A percentile compares a stretch with the other conserved stretches of the same genome.
Evolutionary conservation across 2,797 vertebrate species (phyloP).

Genomic region (Sebastes kiyomatsui): DNA sequence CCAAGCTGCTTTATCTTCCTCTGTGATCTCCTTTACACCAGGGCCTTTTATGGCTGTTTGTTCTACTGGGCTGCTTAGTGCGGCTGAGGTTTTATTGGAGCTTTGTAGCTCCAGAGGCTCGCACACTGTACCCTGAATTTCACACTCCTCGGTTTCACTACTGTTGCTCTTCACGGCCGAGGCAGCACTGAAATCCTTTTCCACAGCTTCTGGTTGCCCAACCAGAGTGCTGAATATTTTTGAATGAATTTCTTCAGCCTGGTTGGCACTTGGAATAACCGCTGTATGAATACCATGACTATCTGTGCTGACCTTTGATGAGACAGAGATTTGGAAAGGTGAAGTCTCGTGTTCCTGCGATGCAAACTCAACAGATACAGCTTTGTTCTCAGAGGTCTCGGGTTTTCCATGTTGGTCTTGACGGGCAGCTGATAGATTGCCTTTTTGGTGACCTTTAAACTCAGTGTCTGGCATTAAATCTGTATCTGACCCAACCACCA

Average conservation of each 20-base stretch:
- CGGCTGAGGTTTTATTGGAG: slow-evolving; percentile 44
- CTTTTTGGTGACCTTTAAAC: slow-evolving; percentile 48
- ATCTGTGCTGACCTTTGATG: slow-evolving; percentile 46
- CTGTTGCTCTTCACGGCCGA: slow-evolving; percentile 24
- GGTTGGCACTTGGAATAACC: slow-evolving; percentile 23
- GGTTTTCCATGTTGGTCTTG: slow-evolving; percentile 48
- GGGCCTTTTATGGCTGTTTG: slow-evolving; percentile 61
- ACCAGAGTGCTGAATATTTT: slow-evolving; percentile 10
- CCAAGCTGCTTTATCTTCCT: slow-evolving; percentile 57
- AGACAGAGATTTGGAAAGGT: slow-evolving; percentile 33
- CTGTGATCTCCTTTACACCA: slow-evolving; percentile 47
- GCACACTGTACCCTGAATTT: slow-evolving; percentile 50
- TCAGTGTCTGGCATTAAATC: not conserved
- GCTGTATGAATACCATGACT: slow-evolving; percentile 32
- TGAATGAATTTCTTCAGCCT: slow-evolving; percentile 34
- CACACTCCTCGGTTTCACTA: slow-evolving; percentile 46
- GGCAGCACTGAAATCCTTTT: slow-evolving; percentile 28
- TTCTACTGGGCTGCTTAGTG: slow-evolving; percentile 46
- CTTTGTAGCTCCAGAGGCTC: slow-evolving; percentile 43
- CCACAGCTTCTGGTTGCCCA: slow-evolving; percentile 18
- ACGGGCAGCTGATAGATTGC: slow-evolving; percentile 39
- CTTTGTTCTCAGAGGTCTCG: slow-evolving; percentile 36
- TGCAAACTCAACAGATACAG: slow-evolving; percentile 37
- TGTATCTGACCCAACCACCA: not conserved
- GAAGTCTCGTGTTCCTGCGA: slow-evolving; percentile 55